These are phyloP conservation scores for Nicator chloris DNA, from an alignment of 2,113 vertebrate species.

Conservation along the genomic window DNA sequence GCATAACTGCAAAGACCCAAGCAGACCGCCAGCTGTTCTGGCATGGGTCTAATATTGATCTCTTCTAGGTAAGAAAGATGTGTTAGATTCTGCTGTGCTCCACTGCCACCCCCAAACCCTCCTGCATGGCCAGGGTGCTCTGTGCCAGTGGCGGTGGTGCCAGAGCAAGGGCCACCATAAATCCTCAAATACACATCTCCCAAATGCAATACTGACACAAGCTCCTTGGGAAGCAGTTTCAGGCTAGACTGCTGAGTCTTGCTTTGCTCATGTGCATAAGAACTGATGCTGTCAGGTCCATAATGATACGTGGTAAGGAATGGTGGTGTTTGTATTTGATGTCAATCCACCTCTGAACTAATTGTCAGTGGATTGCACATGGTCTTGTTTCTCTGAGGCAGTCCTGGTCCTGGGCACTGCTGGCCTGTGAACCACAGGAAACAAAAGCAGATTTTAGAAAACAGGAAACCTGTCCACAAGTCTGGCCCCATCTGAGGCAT, in stretches of 20 bases:
- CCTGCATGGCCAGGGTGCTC: not conserved
- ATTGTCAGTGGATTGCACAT: not conserved
- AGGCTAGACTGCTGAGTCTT: not conserved
- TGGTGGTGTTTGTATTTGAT: not conserved
- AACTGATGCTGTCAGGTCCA: not conserved
- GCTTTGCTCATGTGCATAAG: not conserved
- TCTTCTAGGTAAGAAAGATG: not conserved
- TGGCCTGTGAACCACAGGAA: not conserved
- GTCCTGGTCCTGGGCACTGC: not conserved
- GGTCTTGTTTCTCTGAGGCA: not conserved
- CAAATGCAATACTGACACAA: not conserved
- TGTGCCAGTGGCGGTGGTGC: not conserved
- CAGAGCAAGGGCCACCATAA: not conserved
- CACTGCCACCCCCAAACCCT: not conserved
- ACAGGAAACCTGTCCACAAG: not conserved
- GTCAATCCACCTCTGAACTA: not conserved
- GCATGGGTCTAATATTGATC: not conserved
- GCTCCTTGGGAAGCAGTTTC: not conserved
- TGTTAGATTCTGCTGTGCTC: not conserved
- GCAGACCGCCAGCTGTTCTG: not conserved
- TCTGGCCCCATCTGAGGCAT: not conserved
- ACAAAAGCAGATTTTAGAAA: not conserved
- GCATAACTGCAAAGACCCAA: not conserved
- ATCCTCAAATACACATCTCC: not conserved
- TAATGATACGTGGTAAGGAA: not conserved